Percentiles rank a stretch among this genome's conserved stretches.
Evolutionary conservation across 2,888 invertebrate species (phyloP).

Genomic region (Xestoiulus laeticollis): DNA sequence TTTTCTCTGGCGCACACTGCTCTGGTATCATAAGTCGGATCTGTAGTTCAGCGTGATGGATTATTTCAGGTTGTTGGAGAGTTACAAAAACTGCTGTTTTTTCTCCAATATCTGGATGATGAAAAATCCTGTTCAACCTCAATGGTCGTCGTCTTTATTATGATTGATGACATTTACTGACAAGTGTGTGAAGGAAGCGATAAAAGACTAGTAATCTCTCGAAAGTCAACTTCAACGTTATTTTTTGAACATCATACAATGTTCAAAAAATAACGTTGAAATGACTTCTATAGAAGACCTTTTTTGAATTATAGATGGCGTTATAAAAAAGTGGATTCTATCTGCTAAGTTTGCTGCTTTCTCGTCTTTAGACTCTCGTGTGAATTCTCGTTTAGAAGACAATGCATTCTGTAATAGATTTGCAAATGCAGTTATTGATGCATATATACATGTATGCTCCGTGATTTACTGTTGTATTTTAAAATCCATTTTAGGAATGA

Average conservation of each 20-base stretch:
- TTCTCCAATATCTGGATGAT: background rate
- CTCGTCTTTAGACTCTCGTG: no score
- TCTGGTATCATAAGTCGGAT: background rate
- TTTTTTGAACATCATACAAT: background rate
- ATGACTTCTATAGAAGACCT: no score
- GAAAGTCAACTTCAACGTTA: background rate
- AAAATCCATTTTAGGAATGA: no score
- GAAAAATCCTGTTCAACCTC: background rate
- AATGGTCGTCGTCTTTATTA: background rate
- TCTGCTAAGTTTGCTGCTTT: no score
- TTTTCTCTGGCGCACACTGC: conserved; percentile 18
- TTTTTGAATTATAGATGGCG: background rate
- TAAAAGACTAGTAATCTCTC: background rate
- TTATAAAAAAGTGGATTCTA: no score
- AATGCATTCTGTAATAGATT: no score
- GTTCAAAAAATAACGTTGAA: no score
- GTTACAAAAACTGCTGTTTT: background rate
- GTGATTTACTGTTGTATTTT: no score
- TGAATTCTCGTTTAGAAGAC: no score
- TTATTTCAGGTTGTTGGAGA: background rate
- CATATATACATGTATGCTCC: no score
- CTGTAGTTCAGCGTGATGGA: background rate
- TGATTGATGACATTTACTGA: background rate
- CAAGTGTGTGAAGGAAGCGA: background rate
- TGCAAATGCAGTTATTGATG: no score